Evolutionary conservation across 2,113 vertebrate species (phyloP), one percentile per base, ranked within the genome.

Genomic region (Salvelinus sp.): DNA sequence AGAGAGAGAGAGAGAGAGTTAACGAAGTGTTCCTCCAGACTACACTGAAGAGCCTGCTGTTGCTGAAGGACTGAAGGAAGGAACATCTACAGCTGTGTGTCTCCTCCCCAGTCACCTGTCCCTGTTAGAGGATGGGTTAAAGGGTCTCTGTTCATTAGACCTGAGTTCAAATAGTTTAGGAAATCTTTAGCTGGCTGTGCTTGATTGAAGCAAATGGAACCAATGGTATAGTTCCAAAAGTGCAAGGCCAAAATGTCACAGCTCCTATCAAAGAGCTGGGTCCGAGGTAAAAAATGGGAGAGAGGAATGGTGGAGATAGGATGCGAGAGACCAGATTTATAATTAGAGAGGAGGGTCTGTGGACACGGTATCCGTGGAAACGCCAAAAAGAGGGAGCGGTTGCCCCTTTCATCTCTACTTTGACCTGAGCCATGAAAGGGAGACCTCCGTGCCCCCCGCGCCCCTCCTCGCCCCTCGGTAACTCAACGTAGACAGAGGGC

Each of bases 21-120:
- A 88, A 88, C 87, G 80, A 89, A 88, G 84, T 83, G 84, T 84
- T 88, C 87, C 87, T 88, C 82, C 72, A 13, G 14, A 63, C 33
- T 38, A 20, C 6, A 74, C 72, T 84, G 87, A 90, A 88, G 88
- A 86, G 84, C 85, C 83, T 76, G 79, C 85, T 88, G 83, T 91
- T 83, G 71, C 74, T 81, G 77, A 77, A 77, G 70, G 47, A 22
- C 58, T 12, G 18, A 62, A 22, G 58, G 48, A 38, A 38, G 38
- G 38, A 44, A 44, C 38, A 38, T 9, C 7, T 38, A 7, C 6
- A 44, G 6, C 38, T 9, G 7, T 10, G 10, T 44, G 7, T 44
- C 38, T 44, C 38, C 38, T 44, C 7, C 38, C 38, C 33, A 38
- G 38, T 38, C 7, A 7, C 14, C 48, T 50, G 10, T 50, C 48